A percentile compares a stretch with the other conserved stretches of the same genome.
Evolutionary conservation across 2,113 vertebrate species (phyloP).

Genomic region (Erythrolamprus reginae): DNA sequence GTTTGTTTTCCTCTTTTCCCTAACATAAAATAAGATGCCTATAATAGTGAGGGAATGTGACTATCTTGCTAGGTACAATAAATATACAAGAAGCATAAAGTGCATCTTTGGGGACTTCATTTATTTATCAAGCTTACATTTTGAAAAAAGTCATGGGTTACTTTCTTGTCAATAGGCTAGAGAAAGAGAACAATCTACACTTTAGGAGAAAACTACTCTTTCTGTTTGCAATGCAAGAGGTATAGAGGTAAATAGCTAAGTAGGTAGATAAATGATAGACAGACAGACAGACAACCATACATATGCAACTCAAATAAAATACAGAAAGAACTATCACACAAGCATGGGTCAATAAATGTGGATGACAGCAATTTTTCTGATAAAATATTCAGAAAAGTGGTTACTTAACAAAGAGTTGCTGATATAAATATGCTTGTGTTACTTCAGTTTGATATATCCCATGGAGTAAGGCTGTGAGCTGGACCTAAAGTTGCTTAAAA

Average conservation of each 20-base stretch:
- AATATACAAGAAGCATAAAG: neutral
- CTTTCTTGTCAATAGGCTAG: neutral
- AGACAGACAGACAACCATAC: neutral
- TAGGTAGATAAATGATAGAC: neutral
- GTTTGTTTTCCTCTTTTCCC: neutral
- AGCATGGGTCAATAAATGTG: slow-evolving; percentile 18
- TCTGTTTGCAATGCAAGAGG: neutral
- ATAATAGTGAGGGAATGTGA: neutral
- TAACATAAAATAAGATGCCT: neutral
- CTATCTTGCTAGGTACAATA: neutral
- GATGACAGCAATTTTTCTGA: slow-evolving; percentile 25
- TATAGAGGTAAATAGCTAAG: neutral
- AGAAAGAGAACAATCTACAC: neutral
- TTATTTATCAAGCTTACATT: neutral
- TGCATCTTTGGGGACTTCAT: neutral
- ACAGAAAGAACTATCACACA: neutral
- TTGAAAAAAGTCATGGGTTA: neutral
- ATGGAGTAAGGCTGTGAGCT: neutral
- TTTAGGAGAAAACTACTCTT: neutral
- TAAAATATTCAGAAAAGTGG: slow-evolving; percentile 44
- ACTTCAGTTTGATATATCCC: slow-evolving; percentile 21
- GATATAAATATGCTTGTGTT: neutral
- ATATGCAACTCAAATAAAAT: slow-evolving; percentile 24
- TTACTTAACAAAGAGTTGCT: slow-evolving; percentile 35
- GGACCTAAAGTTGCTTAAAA: slow-evolving; percentile 28